phyloP scores from a whole-genome alignment of 2,797 vertebrate genomes.

The Tapirus indicus region DNA sequence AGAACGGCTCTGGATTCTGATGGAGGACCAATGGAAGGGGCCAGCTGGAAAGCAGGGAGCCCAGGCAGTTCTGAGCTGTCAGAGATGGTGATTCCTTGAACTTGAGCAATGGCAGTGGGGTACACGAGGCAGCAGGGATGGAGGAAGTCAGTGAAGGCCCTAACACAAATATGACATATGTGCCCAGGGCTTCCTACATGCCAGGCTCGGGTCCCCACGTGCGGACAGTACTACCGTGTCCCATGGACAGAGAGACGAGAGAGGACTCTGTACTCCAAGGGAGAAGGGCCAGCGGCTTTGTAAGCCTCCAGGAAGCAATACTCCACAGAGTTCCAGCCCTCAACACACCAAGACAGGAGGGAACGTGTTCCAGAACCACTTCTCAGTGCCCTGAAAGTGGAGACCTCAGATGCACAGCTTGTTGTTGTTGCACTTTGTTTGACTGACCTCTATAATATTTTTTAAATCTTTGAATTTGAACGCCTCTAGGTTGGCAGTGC shows the following conservation, averaged over 20 bases:
- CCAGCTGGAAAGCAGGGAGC: background rate
- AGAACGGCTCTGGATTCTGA: background rate
- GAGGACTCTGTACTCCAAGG: background rate
- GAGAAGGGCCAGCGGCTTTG: background rate
- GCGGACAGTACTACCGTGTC: no score
- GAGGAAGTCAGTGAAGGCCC: background rate
- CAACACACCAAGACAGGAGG: background rate
- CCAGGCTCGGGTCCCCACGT: no score
- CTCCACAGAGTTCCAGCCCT: background rate
- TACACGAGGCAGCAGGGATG: background rate
- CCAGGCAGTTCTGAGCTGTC: background rate
- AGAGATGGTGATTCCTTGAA: background rate
- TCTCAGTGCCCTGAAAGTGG: background rate
- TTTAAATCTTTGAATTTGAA: background rate
- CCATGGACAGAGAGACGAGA: background rate
- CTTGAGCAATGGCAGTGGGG: no score
- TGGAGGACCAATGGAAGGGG: fast-evolving
- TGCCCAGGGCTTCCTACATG: background rate
- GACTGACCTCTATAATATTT: background rate
- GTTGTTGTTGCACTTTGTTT: no score
- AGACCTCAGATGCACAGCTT: background rate
- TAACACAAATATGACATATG: background rate
- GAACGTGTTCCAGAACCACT: background rate
- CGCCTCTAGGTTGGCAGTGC: background rate
- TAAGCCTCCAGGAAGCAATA: background rate